A percentile compares a stretch with the other conserved stretches of the same genome.
Conservation (phyloP, 2,888 invertebrate species). For the Drepana falcataria region DNA sequence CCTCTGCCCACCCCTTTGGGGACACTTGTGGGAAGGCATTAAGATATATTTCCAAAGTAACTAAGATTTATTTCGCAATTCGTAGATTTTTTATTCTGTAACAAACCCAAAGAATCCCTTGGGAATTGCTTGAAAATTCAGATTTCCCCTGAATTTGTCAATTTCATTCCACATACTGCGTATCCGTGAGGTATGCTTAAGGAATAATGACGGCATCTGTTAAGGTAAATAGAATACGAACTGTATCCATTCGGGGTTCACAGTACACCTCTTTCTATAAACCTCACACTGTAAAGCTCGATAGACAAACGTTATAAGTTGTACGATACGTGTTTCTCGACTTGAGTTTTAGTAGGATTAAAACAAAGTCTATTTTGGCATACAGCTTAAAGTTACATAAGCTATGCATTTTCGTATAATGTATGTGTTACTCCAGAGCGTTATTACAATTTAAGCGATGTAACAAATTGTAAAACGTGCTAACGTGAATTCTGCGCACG, state of each 20-base stretch:
- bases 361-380: slow-evolving; percentile 18
- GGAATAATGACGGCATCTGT: slow-evolving; percentile 65
- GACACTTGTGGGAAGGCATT: neutral
- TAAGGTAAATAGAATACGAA: slow-evolving; percentile 71
- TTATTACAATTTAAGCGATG: slow-evolving; percentile 75
- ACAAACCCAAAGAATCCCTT: slow-evolving; percentile 10
- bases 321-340: slow-evolving; percentile 3
- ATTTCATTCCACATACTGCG: slow-evolving; percentile 28
- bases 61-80: slow-evolving; percentile 1
- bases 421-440: slow-evolving; percentile 65
- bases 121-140: slow-evolving; percentile 5
- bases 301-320: slow-evolving; percentile 22
- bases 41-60: neutral
- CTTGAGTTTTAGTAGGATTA: slow-evolving; percentile 2
- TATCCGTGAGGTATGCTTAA: slow-evolving; percentile 48
- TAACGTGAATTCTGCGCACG: slow-evolving; percentile 65
- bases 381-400: slow-evolving; percentile 19
- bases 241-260: slow-evolving; percentile 66
- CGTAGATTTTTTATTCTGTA: slow-evolving; percentile 11
- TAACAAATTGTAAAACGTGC: slow-evolving; percentile 73
- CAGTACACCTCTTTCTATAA: slow-evolving; percentile 68
- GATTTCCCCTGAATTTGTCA: slow-evolving; percentile 31
- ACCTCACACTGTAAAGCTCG: slow-evolving; percentile 38
- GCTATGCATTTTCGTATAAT: slow-evolving; percentile 24
- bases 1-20: too few species aligned